Evolutionary conservation across 2,888 invertebrate species (phyloP).

Genomic region (Cephus pygmeus): DNA sequence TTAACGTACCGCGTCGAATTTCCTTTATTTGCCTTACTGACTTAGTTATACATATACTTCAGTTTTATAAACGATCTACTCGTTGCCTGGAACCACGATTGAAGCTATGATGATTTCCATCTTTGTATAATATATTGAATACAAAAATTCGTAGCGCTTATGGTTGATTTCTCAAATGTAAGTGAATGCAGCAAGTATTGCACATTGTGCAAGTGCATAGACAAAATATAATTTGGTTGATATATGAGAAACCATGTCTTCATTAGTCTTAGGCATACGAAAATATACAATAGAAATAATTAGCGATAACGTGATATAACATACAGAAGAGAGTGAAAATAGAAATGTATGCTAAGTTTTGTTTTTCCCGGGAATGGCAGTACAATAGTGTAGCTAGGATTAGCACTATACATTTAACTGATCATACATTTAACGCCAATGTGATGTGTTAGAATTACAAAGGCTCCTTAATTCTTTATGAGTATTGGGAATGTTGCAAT

Average conservation of each 20-base stretch:
- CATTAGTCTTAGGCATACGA: background rate
- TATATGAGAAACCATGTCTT: background rate
- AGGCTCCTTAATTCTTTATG: background rate
- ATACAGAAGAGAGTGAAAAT: background rate
- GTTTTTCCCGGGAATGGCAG: background rate
- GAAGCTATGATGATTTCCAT: background rate
- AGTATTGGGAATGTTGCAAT: background rate
- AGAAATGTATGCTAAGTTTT: background rate
- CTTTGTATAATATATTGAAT: background rate
- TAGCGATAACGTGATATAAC: background rate
- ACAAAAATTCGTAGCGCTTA: background rate
- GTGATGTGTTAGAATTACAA: background rate
- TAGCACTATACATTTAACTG: background rate
- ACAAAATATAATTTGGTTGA: background rate
- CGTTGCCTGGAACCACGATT: background rate
- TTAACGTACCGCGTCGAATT: background rate
- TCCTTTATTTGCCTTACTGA: background rate
- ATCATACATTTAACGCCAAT: background rate
- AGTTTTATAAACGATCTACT: background rate
- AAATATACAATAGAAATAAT: background rate
- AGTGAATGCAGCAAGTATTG: background rate
- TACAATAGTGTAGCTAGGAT: background rate
- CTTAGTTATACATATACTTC: background rate
- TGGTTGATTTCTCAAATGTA: background rate
- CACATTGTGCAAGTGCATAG: background rate